Base-by-base conservation (phyloP, 2,888 invertebrate species). In the Aspidapion aeneum region DNA sequence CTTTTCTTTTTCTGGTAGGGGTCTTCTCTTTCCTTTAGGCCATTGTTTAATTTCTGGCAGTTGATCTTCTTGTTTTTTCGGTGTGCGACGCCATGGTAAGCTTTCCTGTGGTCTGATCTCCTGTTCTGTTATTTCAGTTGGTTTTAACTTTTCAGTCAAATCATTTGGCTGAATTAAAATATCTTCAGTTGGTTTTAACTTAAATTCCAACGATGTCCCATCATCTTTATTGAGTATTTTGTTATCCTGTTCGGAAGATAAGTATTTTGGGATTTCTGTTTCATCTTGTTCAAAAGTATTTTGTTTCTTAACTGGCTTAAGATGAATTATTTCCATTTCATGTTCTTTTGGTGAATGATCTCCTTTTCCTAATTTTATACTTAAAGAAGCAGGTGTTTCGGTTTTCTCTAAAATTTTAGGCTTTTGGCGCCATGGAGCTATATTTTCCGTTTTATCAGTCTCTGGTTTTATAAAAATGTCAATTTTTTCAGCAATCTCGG, bases 1-100 rank as follows among this genome's bases (percentile, higher is more conserved):
- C 12, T 35, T 35, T 55, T 78, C 74, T 65, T 82, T 80, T 68
- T 80, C 80, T 54, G 80, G 79, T 65, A 82, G 75, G 1, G 80
- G 80, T 55, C 75, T 70, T 58, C 74, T 70, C 69, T 75, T 76
- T 21, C 76, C 76, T 62, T 69, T 70, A n/a, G 76, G 75, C 76
- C 74, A 74, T 20, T 70, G 69, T 68, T 73, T 74, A 22, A 66
- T 75, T 69, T 78, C 73, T 63, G 74, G 71, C 63, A 67, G 62
- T 65, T 35, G 5, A 35, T 35, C 35, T 35, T 35, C 5, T 35
- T 35, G 35, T 35, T 35, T 35, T 35, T 35, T 35, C 5, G 12
- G 35, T 35, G 78, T 68, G 60, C 74, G 70, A 54, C 74, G 72
- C 75, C 76, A 77, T 22, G 78, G 75, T 18, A 73, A 68, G 21